Conservation (phyloP, 2,797 vertebrate species). For the Scarus forsteni region DNA sequence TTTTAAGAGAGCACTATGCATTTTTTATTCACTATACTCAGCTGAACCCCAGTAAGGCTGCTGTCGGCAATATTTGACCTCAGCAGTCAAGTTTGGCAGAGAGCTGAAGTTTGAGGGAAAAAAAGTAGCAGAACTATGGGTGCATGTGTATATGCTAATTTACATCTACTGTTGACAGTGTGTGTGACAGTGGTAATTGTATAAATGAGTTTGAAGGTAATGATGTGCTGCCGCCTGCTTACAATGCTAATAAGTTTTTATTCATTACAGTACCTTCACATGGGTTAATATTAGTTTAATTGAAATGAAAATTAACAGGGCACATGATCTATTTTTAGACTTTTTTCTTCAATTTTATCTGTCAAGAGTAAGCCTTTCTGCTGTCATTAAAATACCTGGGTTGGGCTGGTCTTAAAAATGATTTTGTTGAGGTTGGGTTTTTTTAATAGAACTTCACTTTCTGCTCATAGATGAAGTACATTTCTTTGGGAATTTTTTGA, state of each 20-base stretch:
- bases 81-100: neutral
- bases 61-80: neutral
- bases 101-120: neutral
- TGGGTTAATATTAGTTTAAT: neutral
- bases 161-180: neutral
- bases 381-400: too few species aligned
- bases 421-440: too few species aligned
- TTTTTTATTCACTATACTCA: neutral
- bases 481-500: too few species aligned
- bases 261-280: neutral
- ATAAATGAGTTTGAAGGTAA: neutral
- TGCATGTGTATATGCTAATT: neutral
- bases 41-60: neutral
- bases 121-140: neutral
- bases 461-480: too few species aligned
- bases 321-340: neutral
- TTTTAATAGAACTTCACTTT: too few species aligned
- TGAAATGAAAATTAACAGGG: neutral
- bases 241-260: neutral
- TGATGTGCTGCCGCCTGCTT: neutral
- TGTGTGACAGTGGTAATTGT: neutral
- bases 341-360: too few species aligned
- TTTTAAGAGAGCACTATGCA: neutral
- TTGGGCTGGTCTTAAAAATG: too few species aligned
- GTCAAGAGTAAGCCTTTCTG: too few species aligned